These are phyloP conservation scores for Caenorhabditis latens DNA, from an alignment of 1,140 invertebrate genomes.

Conservation along the genomic window DNA sequence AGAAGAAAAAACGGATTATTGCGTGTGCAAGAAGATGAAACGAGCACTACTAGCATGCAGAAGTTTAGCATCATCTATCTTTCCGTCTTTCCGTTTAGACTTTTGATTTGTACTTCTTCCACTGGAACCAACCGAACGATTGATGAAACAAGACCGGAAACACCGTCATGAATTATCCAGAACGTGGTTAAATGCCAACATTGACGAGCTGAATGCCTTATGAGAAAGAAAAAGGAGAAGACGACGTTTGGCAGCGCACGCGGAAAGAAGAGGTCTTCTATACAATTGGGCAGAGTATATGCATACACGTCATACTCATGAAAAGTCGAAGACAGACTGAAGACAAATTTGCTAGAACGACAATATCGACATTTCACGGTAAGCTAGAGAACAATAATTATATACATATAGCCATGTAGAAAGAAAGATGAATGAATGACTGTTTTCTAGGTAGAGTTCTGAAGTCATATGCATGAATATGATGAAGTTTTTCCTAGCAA, in stretches of 20 bases:
- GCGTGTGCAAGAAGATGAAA: slow-evolving; percentile 36
- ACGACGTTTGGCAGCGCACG: neutral
- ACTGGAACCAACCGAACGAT: neutral
- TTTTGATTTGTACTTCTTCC: slow-evolving; percentile 30
- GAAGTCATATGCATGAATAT: too few relatives aligned
- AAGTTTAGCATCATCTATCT: slow-evolving; percentile 27
- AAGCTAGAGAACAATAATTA: slow-evolving; percentile 31
- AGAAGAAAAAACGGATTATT: slow-evolving; percentile 18
- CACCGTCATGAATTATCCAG: slow-evolving; percentile 40
- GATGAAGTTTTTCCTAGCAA: too few relatives aligned
- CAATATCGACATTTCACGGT: slow-evolving; percentile 46
- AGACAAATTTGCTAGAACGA: slow-evolving; percentile 48
- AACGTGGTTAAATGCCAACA: slow-evolving; percentile 36
- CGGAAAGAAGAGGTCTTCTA: slow-evolving; percentile 33
- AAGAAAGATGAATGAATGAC: neutral
- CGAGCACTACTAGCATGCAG: neutral
- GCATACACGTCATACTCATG: slow-evolving; percentile 43
- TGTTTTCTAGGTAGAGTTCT: neutral
- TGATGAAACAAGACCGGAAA: slow-evolving; percentile 3
- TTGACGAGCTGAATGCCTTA: slow-evolving; percentile 50
- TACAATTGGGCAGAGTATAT: slow-evolving; percentile 14
- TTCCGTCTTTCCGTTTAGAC: slow-evolving; percentile 21
- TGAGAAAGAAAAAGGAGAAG: slow-evolving; percentile 11
- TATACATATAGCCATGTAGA: slow-evolving; percentile 35
- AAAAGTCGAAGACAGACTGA: neutral